phyloP scores from a whole-genome alignment of 2,888 invertebrate genomes.

The Pandemis heparana region DNA sequence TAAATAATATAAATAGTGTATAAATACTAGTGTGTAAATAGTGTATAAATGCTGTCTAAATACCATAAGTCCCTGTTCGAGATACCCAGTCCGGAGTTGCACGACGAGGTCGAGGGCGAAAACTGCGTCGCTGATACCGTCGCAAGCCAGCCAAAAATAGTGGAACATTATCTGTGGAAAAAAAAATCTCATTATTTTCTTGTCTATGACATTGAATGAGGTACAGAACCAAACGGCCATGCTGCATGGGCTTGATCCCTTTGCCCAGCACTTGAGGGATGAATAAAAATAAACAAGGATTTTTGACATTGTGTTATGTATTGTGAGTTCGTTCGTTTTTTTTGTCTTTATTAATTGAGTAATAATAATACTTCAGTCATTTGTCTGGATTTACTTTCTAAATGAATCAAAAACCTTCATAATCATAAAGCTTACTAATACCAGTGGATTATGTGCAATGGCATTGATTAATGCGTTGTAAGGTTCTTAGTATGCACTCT shows the following conservation, averaged over 20 bases:
- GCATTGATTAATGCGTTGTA: too few species aligned
- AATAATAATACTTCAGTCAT: background rate
- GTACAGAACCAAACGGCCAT: background rate
- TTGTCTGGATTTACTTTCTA: background rate
- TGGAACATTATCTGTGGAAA: conserved; percentile 87
- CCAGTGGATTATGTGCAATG: too few species aligned
- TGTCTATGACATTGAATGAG: background rate
- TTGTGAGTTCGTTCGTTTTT: too few species aligned
- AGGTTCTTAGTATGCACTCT: background rate
- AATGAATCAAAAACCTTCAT: background rate
- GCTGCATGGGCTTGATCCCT: background rate
- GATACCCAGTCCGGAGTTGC: conserved; percentile 97
- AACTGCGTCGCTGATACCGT: conserved; percentile 94
- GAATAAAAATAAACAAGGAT: too few species aligned
- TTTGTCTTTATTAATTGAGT: too few species aligned
- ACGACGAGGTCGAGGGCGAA: conserved; percentile 96
- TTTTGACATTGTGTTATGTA: too few species aligned
- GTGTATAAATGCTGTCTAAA: too few species aligned
- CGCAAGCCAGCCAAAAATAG: conserved; percentile 92
- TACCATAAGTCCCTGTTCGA: conserved; percentile 97
- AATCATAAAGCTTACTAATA: background rate
- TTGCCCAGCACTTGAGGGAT: too few species aligned
- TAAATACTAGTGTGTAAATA: too few species aligned
- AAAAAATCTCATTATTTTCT: conserved; percentile 8
- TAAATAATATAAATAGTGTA: too few species aligned